Conservation (phyloP, 2,888 invertebrate species). For the Psylliodes chrysocephalus region DNA sequence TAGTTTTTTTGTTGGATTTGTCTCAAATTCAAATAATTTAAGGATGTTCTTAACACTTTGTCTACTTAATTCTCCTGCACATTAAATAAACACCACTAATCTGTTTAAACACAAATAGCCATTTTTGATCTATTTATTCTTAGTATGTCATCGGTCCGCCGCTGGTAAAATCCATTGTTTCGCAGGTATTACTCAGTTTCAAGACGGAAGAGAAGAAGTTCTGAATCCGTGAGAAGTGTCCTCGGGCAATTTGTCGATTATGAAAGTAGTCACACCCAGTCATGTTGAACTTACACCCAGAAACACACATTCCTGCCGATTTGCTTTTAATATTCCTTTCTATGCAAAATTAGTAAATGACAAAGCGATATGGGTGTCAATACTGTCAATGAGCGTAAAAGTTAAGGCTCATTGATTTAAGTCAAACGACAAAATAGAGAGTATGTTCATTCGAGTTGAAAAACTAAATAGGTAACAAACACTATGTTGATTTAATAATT, state of each 20-base stretch:
- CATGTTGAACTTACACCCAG: constrained; percentile 58
- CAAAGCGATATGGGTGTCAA: background rate
- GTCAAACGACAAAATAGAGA: too few relatives aligned
- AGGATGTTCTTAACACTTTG: too few relatives aligned
- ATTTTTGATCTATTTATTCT: constrained; percentile 2
- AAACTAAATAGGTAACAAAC: too few relatives aligned
- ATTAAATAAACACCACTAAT: background rate
- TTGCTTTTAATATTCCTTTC: constrained; percentile 26
- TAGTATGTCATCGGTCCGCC: constrained; percentile 20
- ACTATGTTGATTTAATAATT: too few relatives aligned
- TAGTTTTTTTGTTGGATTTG: too few relatives aligned
- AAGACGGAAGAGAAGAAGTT: constrained; percentile 37
- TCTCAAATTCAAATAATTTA: too few relatives aligned
- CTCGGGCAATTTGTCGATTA: constrained; percentile 50
- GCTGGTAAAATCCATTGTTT: constrained; percentile 16
- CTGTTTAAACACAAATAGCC: background rate
- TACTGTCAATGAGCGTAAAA: background rate
- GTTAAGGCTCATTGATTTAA: background rate
- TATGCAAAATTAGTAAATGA: constrained; percentile 14
- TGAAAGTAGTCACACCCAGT: constrained; percentile 57
- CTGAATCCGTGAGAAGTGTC: constrained; percentile 47
- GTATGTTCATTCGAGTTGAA: too few relatives aligned
- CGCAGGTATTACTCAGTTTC: background rate
- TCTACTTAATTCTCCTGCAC: too few relatives aligned
- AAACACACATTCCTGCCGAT: constrained; percentile 55